Evolutionary conservation across 2,888 invertebrate species (phyloP), one percentile per base, ranked within the genome.

Genomic region (Pterostichus niger): DNA sequence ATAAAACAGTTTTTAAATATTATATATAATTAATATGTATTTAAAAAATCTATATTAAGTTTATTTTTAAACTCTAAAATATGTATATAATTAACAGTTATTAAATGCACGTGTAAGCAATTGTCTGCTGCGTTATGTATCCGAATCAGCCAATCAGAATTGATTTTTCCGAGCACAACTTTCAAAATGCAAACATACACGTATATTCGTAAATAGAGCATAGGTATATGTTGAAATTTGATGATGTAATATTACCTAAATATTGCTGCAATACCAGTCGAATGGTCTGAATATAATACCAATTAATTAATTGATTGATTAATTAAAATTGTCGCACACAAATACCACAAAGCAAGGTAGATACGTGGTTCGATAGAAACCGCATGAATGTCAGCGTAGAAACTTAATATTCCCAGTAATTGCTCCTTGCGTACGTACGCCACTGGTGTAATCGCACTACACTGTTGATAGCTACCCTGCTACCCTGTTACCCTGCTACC

Each of bases 221-320:
- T 24, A 24, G 1, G 1, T 24, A 24, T 24, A 24, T 24, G 3
- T 24, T 24, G 24, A 24, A 24, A 24, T n/a, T n/a, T n/a, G n/a
- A n/a, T n/a, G n/a, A n/a, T n/a, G n/a, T n/a, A n/a, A n/a, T 24
- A 24, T 24, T 3, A 24, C 24, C 24, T 24, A 3, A 24, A 24
- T 24, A 3, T 24, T 1, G 1, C n/a, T 13, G 49, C 49, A 49
- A 13, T 49, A 13, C 11, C 6, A 49, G 46, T 49, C 49, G 2
- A 35, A 64, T 35, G 35, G 64, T 64, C 33, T 64, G 6, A 59
- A 64, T 64, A 13, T n/a, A 64, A 5, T 33, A 7, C 35, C 64
- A 64, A 40, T 64, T 64, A 64, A 64, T 64, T 64, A 64, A 35
- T 35, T 35, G 64, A 64, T 64, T 64, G 64, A 33, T 35, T 64